phyloP scores from a whole-genome alignment of 2,888 invertebrate species.

The Pomacea canaliculata region DNA sequence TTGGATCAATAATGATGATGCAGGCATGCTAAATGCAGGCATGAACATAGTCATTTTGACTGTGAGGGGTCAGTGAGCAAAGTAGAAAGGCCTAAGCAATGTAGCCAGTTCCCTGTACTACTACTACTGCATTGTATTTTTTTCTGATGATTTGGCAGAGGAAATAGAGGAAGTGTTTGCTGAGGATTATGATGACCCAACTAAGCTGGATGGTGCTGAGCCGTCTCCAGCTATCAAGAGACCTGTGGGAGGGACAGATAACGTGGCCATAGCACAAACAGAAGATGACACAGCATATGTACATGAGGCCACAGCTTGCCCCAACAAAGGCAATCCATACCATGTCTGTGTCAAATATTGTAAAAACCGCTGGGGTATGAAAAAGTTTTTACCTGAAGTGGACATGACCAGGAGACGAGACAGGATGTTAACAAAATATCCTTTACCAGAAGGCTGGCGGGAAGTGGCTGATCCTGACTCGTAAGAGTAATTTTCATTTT shows the following conservation, averaged over 20 bases:
- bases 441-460: constrained; percentile 91
- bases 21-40: no score
- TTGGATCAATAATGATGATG: no score
- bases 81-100: no score
- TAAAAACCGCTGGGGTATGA: constrained; percentile 74
- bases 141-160: constrained; percentile 33
- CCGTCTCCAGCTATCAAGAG: constrained; percentile 30
- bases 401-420: constrained; percentile 82
- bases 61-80: no score
- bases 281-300: constrained; percentile 40
- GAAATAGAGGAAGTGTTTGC: constrained; percentile 90
- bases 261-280: constrained; percentile 21
- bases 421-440: constrained; percentile 86
- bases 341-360: constrained; percentile 94
- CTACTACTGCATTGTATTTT: background rate
- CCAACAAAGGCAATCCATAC: constrained; percentile 94
- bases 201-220: constrained; percentile 36
- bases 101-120: no score
- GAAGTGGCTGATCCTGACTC: constrained; percentile 91
- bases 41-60: no score
- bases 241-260: constrained; percentile 25
- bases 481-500: constrained; percentile 51
- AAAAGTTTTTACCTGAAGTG: constrained; percentile 75
- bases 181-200: constrained; percentile 85
- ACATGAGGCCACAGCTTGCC: constrained; percentile 78